Percentiles rank a stretch among this genome's conserved stretches.
These are phyloP conservation scores for Margarornis squamiger DNA, from an alignment of 2,797 vertebrate genomes.

Conservation along the genomic window DNA sequence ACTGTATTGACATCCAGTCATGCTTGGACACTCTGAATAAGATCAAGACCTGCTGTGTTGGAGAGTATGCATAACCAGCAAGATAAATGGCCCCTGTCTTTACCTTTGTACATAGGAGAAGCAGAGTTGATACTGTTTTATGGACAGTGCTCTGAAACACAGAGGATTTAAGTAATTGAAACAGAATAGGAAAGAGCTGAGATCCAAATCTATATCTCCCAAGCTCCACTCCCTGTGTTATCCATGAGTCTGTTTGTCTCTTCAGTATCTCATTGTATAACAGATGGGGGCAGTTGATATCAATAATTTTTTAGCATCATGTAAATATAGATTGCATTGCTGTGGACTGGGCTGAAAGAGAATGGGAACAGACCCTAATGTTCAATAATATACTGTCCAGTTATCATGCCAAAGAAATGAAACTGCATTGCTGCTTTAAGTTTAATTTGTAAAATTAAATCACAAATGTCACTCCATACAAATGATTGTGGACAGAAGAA, in stretches of 20 bases:
- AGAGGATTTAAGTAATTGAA: not conserved
- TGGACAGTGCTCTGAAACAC: not conserved
- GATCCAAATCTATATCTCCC: not conserved
- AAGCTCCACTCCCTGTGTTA: not conserved
- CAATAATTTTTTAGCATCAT: slow-evolving; percentile 16
- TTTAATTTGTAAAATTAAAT: slow-evolving; percentile 54
- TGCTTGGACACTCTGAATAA: not conserved
- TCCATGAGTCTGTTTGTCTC: not conserved
- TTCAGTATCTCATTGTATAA: not conserved
- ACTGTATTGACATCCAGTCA: not conserved
- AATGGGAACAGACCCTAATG: not conserved
- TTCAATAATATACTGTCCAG: slow-evolving; percentile 11
- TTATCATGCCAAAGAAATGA: slow-evolving; percentile 15
- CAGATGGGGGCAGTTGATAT: slow-evolving; percentile 9
- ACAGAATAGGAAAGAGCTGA: not conserved
- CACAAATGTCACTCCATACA: slow-evolving; percentile 32
- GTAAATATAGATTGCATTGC: slow-evolving; percentile 42
- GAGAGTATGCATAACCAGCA: not conserved
- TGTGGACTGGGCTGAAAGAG: slow-evolving; percentile 4
- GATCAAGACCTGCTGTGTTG: not conserved
- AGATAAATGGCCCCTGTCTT: not conserved
- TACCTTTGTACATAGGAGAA: not conserved
- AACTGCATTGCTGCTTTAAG: slow-evolving; percentile 1
- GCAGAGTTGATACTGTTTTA: not conserved
- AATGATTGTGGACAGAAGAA: not conserved